Evolutionary conservation across 64 coral and sea anemone species (phyloP).

Genomic region (Pocillopora damicornis): DNA sequence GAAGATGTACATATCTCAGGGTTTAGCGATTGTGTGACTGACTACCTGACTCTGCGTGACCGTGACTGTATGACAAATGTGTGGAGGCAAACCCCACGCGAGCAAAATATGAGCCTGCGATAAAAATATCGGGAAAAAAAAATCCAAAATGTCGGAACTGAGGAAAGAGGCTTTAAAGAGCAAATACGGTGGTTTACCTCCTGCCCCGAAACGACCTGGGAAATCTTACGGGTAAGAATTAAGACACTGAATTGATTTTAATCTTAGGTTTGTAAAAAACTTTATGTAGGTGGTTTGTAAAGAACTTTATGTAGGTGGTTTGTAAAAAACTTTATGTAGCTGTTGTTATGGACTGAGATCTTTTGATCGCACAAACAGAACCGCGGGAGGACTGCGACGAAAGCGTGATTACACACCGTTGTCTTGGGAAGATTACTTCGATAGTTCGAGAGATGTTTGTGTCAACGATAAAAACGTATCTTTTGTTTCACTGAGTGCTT

Average conservation of each 20-base stretch:
- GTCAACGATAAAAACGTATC: slow-evolving; percentile 68
- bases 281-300: no score
- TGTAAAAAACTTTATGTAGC: background rate
- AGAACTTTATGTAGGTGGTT: no score
- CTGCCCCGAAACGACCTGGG: slow-evolving; percentile 25
- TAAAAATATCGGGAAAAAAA: background rate
- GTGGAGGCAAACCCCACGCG: background rate
- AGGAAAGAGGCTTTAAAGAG: slow-evolving; percentile 37
- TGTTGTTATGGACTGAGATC: background rate
- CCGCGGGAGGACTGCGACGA: slow-evolving; percentile 20
- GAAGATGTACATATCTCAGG: no score
- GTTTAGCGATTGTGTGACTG: background rate
- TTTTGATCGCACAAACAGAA: background rate
- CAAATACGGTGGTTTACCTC: slow-evolving; percentile 44
- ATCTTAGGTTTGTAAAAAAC: no score
- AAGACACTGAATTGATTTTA: background rate
- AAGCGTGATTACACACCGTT: slow-evolving; percentile 64
- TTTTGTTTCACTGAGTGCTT: background rate
- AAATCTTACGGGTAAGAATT: slow-evolving; percentile 27
- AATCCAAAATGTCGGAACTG: slow-evolving; percentile 55
- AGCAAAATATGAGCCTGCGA: background rate
- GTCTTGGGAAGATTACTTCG: slow-evolving; percentile 67
- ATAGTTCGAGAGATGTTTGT: slow-evolving; percentile 46
- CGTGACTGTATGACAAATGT: background rate
- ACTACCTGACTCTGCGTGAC: background rate